These are phyloP conservation scores for Galagoides demidoff DNA, from an alignment of 2,797 vertebrate genomes.

Conservation along the genomic window DNA sequence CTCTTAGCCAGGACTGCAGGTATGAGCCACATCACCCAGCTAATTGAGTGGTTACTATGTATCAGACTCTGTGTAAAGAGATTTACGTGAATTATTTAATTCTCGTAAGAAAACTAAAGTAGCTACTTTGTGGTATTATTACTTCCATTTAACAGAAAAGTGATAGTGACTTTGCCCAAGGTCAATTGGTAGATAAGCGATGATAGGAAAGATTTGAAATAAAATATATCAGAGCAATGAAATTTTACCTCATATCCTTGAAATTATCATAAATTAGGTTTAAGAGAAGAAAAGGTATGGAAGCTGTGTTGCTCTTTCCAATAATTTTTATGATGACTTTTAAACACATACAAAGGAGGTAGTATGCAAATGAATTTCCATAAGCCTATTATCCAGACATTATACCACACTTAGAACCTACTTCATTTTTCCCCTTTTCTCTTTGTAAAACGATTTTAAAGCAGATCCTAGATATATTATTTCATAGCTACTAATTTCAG, in stretches of 20 bases:
- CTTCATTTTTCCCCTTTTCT: background rate
- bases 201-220: background rate
- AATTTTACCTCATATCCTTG: background rate
- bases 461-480: background rate
- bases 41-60: background rate
- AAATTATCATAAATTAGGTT: background rate
- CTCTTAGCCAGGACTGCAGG: background rate
- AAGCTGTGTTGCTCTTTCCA: background rate
- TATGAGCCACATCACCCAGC: too few relatives aligned
- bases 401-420: background rate
- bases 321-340: background rate
- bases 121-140: background rate
- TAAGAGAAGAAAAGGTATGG: background rate
- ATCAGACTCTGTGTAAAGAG: background rate
- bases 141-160: background rate
- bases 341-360: background rate
- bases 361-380: background rate
- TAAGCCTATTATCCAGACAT: background rate
- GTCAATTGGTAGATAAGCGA: background rate
- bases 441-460: constrained; percentile 7
- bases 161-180: background rate
- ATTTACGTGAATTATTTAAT: background rate
- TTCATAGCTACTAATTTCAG: background rate
- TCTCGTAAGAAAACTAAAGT: background rate
- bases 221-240: background rate